These are phyloP conservation scores for Stegodyphus mimosarum DNA, from an alignment of 1,140 invertebrate genomes.

Conservation along the genomic window DNA sequence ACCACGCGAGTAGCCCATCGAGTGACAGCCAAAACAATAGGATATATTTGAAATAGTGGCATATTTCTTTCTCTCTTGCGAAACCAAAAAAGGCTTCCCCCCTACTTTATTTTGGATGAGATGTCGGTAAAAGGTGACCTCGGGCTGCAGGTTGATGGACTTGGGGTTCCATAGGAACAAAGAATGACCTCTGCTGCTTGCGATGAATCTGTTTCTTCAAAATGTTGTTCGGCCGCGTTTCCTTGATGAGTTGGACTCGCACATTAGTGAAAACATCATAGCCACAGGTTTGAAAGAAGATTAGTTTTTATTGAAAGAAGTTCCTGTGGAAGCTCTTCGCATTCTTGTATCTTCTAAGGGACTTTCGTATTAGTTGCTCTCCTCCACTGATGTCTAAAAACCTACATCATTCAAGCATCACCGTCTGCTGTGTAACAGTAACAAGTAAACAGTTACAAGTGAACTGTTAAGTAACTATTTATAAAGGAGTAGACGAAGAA, in stretches of 20 bases:
- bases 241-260: not conserved
- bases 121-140: constrained; percentile 53
- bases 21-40: constrained; percentile 56
- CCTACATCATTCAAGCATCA: too few relatives aligned
- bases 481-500: too few relatives aligned
- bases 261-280: not conserved
- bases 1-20: constrained; percentile 25
- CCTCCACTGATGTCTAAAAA: too few relatives aligned
- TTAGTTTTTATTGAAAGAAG: not conserved
- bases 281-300: not conserved
- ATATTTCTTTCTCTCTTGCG: constrained; percentile 48
- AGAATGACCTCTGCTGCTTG: constrained; percentile 41
- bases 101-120: constrained; percentile 34
- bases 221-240: not conserved
- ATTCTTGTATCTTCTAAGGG: not conserved
- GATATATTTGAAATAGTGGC: constrained; percentile 52
- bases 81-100: constrained; percentile 9
- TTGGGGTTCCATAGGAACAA: constrained; percentile 58
- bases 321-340: not conserved
- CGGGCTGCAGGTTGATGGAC: constrained; percentile 48
- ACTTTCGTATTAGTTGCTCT: too few relatives aligned
- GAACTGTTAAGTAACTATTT: too few relatives aligned
- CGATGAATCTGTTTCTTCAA: not conserved
- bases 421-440: too few relatives aligned
- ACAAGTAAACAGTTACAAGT: too few relatives aligned